Percentiles rank a stretch among this genome's conserved stretches.
These are phyloP conservation scores for Lordiphosa collinella DNA, from an alignment of 1,140 invertebrate genomes.

Conservation along the genomic window DNA sequence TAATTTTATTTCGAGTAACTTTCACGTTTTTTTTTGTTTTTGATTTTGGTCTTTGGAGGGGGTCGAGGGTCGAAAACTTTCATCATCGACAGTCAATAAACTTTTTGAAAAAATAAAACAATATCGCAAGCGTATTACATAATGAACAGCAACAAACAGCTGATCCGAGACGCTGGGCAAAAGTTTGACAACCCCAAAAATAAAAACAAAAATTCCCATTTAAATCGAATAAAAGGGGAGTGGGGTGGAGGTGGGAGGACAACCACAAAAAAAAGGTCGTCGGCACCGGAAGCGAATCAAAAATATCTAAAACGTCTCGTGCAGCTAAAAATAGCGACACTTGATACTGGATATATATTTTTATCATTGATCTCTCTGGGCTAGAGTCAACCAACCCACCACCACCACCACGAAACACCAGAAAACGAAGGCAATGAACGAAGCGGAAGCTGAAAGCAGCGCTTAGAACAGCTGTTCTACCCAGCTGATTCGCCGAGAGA, in stretches of 20 bases:
- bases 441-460: slow-evolving; percentile 29
- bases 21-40: slow-evolving; percentile 35
- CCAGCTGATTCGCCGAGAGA: slow-evolving; percentile 17
- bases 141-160: slow-evolving; percentile 49
- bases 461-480: slow-evolving; percentile 38
- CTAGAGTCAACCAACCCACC: too few species aligned
- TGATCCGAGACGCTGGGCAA: slow-evolving; percentile 33
- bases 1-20: slow-evolving; percentile 49
- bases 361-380: slow-evolving; percentile 7
- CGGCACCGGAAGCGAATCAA: slow-evolving; percentile 71
- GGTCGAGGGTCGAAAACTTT: slow-evolving; percentile 41
- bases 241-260: neutral
- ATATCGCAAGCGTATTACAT: slow-evolving; percentile 54
- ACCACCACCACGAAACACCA: neutral
- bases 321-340: slow-evolving; percentile 45
- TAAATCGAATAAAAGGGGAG: slow-evolving; percentile 23
- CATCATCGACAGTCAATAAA: slow-evolving; percentile 58
- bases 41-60: neutral
- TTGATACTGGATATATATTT: too few species aligned
- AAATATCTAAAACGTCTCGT: slow-evolving; percentile 61
- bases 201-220: slow-evolving; percentile 18
- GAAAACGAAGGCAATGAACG: slow-evolving; percentile 20
- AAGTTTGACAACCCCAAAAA: slow-evolving; percentile 51
- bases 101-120: slow-evolving; percentile 15
- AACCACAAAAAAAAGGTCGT: slow-evolving; percentile 55